Evolutionary conservation across 2,888 invertebrate species (phyloP), one percentile per base, ranked within the genome.

Genomic region (Epirrhoe alternata): DNA sequence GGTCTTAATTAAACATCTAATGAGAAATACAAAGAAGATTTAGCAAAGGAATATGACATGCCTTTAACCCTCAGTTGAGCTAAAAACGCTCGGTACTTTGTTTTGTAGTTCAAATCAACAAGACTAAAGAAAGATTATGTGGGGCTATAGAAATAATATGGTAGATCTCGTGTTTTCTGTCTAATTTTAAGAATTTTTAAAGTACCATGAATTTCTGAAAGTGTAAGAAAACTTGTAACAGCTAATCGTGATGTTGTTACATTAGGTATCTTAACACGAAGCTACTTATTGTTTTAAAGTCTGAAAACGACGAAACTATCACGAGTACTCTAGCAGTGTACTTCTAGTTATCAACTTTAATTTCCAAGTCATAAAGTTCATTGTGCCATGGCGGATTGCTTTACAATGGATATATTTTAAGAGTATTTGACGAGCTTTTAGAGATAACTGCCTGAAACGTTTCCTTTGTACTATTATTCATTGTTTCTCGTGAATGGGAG

Each of bases 381-480:
- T 70, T 77, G 63, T 74, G 45, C 65, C 62, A 42, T 64, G 72
- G 70, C 68, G 70, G 66, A 64, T 65, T 58, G 71, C 72, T 72
- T 69, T 78, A 79, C 79, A 82, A 82, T 78, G 75, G 78, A 81
- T 86, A 81, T 84, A 83, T 84, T 87, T 86, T 80, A 84, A 84
- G 81, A 84, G 83, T 86, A 86, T 89, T 88, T 89, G 88, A 88
- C 83, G 81, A 87, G 87, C 88, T 88, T 89, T 88, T 82, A 86
- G 86, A 89, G 87, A 87, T 88, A 89, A 87, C 86, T 87, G 85
- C 79, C 84, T 82, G 82, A 87, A 90, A 87, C 83, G 85, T 81
- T 87, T 85, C 81, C 85, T 89, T 90, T 90, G 88, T 89, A 81
- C 81, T 82, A 86, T 87, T 85, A 88, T 85, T 87, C 87, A 87